Base-by-base conservation (phyloP, 2,113 vertebrate genomes). In the Arizona elegans region DNA sequence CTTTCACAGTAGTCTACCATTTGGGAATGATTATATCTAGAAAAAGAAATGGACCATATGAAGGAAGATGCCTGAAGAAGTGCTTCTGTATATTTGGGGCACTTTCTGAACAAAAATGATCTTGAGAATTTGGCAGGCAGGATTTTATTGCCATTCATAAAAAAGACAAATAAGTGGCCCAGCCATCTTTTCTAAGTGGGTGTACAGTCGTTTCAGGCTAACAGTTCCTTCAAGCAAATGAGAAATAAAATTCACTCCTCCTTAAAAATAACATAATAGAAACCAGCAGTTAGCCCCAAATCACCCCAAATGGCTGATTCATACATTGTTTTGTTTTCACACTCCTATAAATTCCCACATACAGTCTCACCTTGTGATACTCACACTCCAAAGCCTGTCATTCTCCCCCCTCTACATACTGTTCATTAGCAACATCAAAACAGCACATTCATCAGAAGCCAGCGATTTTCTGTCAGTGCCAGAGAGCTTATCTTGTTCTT, bases 391-490 rank as follows among this genome's bases (percentile, higher is more conserved):
- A 38, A 56, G 43, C 56, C 33, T 86, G 54, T 26, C 88, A 86
- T 86, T 65, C 55, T 65, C 43, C 54, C 56, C n/a, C 2, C 47
- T 58, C 50, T n/a, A 24, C 88, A 38, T 11, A 38, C 23, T 54
- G 81, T 58, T 87, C 81, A 90, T 92, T 90, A 86, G 43, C 70
- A 21, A 50, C 86, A 62, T 62, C 89, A 90, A 29, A 50, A 50
- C 92, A 86, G 23, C 70, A 70, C 89, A 93, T 93, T 87, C 88
- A 93, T 93, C 89, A 93, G 29, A 62, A 87, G 56, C 56, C 81
- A 93, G 47, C 21, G 92, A 90, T 87, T 93, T 93, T 93, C 92
- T 93, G 89, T 93, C 92, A 87, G 81, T 21, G 7, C 88, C 81
- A 65, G 56, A 70, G 81, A 56, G 86, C 93, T 93, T 91, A 91